These are phyloP conservation scores for Meles meles DNA, from an alignment of 2,113 vertebrate genomes.

Conservation along the genomic window DNA sequence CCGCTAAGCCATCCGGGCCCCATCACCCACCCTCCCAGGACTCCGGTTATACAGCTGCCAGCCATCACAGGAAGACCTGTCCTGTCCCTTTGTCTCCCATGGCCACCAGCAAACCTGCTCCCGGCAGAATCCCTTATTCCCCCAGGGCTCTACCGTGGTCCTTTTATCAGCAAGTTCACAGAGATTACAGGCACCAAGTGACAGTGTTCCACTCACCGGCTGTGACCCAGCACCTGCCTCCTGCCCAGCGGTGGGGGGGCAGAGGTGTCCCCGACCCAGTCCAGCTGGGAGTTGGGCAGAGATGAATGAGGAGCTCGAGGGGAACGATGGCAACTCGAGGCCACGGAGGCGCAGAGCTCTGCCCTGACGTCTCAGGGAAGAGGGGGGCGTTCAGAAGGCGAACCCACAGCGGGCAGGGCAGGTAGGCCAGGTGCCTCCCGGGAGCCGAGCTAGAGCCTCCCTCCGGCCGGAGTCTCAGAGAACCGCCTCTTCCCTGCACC, in stretches of 20 bases:
- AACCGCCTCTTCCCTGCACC: no score
- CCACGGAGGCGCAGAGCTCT: rapidly evolving
- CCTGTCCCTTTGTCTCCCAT: background rate
- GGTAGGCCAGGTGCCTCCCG: no score
- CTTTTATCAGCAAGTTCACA: background rate
- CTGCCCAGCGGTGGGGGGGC: background rate
- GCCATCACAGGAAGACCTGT: background rate
- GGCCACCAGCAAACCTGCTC: background rate
- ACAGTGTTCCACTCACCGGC: no score
- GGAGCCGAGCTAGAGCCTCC: background rate
- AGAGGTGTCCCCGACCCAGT: background rate
- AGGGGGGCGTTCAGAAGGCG: background rate
- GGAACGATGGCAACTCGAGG: no score
- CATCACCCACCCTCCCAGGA: background rate
- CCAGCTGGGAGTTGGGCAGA: background rate
- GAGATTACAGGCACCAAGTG: background rate
- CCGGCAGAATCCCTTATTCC: background rate
- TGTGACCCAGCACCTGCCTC: background rate
- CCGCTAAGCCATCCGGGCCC: background rate
- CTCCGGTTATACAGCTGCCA: rapidly evolving
- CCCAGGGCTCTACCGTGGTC: background rate
- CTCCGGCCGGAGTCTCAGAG: background rate
- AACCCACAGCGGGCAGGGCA: background rate
- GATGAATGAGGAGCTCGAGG: background rate
- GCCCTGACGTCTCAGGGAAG: background rate